phyloP scores from a whole-genome alignment of 1,140 invertebrate species.

The Sycobia sp. region DNA sequence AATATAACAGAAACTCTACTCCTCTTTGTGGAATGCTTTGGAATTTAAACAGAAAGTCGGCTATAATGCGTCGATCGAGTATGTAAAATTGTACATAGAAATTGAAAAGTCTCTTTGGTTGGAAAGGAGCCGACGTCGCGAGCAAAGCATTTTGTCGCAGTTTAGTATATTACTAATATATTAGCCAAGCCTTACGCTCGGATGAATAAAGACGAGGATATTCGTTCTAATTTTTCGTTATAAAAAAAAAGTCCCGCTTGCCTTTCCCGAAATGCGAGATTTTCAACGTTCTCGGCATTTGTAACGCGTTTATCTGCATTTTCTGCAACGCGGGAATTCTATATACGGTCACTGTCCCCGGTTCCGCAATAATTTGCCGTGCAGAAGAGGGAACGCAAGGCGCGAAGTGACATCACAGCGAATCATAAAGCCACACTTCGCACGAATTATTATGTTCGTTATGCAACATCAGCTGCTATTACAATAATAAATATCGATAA shows the following conservation, averaged over 20 bases:
- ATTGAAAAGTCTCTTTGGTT: not conserved
- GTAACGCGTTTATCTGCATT: no score
- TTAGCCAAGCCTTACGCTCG: no score
- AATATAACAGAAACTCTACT: no score
- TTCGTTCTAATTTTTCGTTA: no score
- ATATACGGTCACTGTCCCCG: no score
- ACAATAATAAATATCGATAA: slow-evolving; percentile 25
- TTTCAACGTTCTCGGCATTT: no score
- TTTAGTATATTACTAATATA: no score
- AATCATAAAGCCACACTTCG: slow-evolving; percentile 14
- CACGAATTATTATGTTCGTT: slow-evolving; percentile 10
- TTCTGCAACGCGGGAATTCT: no score
- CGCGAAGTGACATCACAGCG: not conserved
- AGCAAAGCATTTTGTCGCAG: no score
- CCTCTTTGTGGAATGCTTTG: slow-evolving; percentile 1
- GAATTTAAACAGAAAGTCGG: slow-evolving; percentile 13
- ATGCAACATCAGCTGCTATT: slow-evolving; percentile 18
- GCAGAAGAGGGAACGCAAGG: not conserved
- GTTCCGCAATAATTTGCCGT: no score
- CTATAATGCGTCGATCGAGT: not conserved
- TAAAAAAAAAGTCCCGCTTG: no score
- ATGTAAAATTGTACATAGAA: slow-evolving; percentile 30
- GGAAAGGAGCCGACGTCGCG: not conserved
- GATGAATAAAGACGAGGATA: not conserved
- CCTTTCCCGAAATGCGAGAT: no score